phyloP scores from a whole-genome alignment of 1,140 invertebrate species.

The Mylabris phalerata region DNA sequence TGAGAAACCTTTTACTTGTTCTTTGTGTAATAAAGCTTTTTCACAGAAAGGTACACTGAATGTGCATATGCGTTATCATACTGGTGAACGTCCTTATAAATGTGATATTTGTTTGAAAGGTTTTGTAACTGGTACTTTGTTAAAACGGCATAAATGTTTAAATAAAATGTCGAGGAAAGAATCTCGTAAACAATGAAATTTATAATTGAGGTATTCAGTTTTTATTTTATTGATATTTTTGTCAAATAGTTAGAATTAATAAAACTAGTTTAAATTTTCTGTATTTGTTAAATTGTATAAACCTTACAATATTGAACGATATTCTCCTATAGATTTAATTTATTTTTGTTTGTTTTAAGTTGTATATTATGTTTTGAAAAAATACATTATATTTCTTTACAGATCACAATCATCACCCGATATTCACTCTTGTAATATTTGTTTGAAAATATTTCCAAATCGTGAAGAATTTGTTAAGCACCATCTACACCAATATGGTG shows the following conservation, averaged over 20 bases:
- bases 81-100: conserved; percentile 43
- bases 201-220: too few relatives aligned
- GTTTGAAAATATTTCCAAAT: conserved; percentile 22
- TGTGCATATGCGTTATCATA: conserved; percentile 57
- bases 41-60: conserved; percentile 53
- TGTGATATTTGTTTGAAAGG: conserved; percentile 48
- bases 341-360: not conserved
- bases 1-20: conserved; percentile 46
- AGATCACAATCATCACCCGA: not conserved
- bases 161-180: too few relatives aligned
- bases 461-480: conserved; percentile 33
- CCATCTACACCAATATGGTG: conserved; percentile 27
- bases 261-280: conserved; percentile 11
- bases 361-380: not conserved
- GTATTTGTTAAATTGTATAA: conserved; percentile 48
- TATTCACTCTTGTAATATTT: conserved; percentile 31
- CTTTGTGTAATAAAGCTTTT: conserved; percentile 50
- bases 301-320: conserved; percentile 45
- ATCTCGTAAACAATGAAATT: too few relatives aligned
- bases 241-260: not conserved
- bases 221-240: too few relatives aligned
- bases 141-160: conserved; percentile 58
- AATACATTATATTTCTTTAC: not conserved
- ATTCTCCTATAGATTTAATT: conserved; percentile 28
- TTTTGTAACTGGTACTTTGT: conserved; percentile 59